Conservation (phyloP, 1,140 invertebrate genomes). For the Drosophila lini region DNA sequence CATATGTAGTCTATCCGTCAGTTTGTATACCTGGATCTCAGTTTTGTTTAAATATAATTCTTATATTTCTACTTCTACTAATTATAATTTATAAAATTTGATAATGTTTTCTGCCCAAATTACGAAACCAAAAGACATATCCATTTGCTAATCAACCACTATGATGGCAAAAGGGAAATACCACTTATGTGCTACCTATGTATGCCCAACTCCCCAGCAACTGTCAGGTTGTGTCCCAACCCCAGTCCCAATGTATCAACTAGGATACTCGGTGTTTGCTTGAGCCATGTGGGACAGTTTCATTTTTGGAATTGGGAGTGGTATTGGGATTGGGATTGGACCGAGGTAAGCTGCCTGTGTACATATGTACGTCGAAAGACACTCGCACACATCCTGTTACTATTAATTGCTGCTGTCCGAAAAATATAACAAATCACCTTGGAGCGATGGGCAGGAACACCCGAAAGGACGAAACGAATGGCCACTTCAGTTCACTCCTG, state of each 20-base stretch:
- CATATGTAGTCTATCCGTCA: no score
- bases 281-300: slow-evolving; percentile 52
- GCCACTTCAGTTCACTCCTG: slow-evolving; percentile 23
- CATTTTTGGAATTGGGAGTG: slow-evolving; percentile 36
- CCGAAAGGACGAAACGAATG: slow-evolving; percentile 70
- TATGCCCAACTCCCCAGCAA: neutral
- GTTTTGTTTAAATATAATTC: no score
- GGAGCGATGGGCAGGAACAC: slow-evolving; percentile 53
- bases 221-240: slow-evolving; percentile 5
- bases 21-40: no score
- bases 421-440: slow-evolving; percentile 83
- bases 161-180: neutral
- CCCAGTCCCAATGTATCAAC: slow-evolving; percentile 11
- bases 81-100: no score
- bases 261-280: slow-evolving; percentile 23
- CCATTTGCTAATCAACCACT: slow-evolving; percentile 3
- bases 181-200: slow-evolving; percentile 2
- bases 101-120: neutral
- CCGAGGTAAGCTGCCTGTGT: slow-evolving; percentile 25
- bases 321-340: slow-evolving; percentile 33
- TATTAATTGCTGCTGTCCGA: slow-evolving; percentile 84
- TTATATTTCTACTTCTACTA: no score
- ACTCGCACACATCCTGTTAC: slow-evolving; percentile 78
- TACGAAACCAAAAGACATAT: neutral
- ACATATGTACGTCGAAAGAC: slow-evolving; percentile 36